Conservation (phyloP, 2,888 invertebrate genomes). For the Gastracanthus pulcherrimus region DNA sequence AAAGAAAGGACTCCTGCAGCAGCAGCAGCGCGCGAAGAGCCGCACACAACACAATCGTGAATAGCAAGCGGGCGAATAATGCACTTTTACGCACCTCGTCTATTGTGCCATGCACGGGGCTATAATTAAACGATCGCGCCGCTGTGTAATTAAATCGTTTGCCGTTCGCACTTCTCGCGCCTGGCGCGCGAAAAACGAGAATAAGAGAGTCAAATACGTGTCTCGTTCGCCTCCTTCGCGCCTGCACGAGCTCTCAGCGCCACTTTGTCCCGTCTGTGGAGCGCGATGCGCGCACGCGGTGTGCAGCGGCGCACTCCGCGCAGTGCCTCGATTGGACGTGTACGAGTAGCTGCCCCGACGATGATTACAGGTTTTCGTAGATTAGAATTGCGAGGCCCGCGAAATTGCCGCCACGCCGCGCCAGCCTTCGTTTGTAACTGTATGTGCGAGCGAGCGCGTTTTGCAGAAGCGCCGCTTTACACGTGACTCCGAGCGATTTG, state of each 20-base stretch:
- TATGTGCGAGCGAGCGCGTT: too few relatives aligned
- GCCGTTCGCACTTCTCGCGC: conserved; percentile 61
- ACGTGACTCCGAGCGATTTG: conserved; percentile 50
- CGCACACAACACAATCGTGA: neutral
- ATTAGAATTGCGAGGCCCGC: conserved; percentile 43
- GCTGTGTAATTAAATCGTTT: conserved; percentile 65
- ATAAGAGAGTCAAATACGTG: neutral
- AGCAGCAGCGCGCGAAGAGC: too few relatives aligned
- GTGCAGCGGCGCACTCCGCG: neutral
- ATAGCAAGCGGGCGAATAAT: conserved; percentile 2
- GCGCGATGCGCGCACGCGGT: neutral
- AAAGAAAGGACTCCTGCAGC: too few relatives aligned
- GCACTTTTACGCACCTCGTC: conserved; percentile 49
- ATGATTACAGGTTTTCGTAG: conserved; percentile 43
- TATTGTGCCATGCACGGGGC: conserved; percentile 27
- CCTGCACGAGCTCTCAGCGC: neutral
- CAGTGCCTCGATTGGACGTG: neutral
- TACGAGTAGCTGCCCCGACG: neutral
- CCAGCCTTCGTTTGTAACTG: neutral
- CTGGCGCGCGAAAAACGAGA: conserved; percentile 58
- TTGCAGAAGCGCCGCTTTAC: conserved; percentile 32
- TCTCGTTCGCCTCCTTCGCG: conserved; percentile 20
- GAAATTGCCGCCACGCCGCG: conserved; percentile 18
- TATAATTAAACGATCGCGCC: conserved; percentile 53
- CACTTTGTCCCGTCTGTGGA: neutral